Base-by-base conservation (phyloP, 2,888 invertebrate genomes). In the Aporophyla lueneburgensis region DNA sequence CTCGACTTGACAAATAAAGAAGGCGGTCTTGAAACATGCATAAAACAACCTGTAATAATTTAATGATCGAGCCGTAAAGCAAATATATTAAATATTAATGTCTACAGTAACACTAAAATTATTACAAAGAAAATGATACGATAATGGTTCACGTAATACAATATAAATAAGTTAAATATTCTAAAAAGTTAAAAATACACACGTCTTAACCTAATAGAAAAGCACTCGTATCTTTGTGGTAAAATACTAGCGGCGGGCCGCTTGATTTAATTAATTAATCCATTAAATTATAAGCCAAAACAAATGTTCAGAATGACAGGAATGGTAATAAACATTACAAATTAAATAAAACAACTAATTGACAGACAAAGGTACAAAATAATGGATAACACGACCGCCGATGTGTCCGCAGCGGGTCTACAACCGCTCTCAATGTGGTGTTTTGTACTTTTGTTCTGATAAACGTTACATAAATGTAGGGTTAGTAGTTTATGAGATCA, bases 401-500 rank as follows among this genome's bases (percentile, higher is more conserved):
- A 90, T 87, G 88, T 90, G 88, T 85, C 84, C 87, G 89, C 77
- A 46, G 79, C 85, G 83, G 88, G 81, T 74, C 68, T 76, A 82
- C 88, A 76, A 85, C 87, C 89, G 81, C 79, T 86, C 86, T 88
- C 88, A 82, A 86, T 86, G 93, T 91, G 91, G 90, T 89, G 91
- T 92, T 93, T 96, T 96, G 96, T 96, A 96, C 97, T 96, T 96
- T 95, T 94, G 95, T 94, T 94, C 95, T 93, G 93, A 93, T 93
- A 91, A 92, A 89, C 91, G 91, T 91, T 91, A 88, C 76, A 80
- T 87, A 86, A 90, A 92, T 92, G 93, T 93, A 94, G 93, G 92
- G 95, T 96, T 96, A 96, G 96, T 96, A 96, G 94, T 93, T 94
- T 93, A 96, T 97, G 97, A 97, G 96, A 97, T 97, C 97, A 97